Evolutionary conservation across 2,888 invertebrate species (phyloP), one percentile per base, ranked within the genome.

Genomic region (Scrobipalpa atriplicella): DNA sequence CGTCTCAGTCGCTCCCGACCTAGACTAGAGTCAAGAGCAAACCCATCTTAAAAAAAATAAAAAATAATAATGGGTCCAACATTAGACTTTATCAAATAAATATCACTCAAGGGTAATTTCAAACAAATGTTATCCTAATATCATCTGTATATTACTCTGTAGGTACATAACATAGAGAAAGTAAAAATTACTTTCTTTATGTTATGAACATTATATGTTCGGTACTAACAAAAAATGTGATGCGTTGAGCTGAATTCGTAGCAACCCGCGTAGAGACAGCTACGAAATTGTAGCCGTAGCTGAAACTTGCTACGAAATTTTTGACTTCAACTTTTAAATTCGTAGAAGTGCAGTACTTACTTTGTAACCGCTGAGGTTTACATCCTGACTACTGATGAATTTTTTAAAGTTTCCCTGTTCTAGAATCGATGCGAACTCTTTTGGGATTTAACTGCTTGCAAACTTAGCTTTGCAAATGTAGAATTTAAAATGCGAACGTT

Each of bases 391-490:
- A 1, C 13, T 43, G 13, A 11, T 54, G 11, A 54, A 19, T 18
- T 18, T 54, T 54, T 19, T 19, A 10, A 19, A 18, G 9, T 19
- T 21, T 18, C 47, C n/a, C n/a, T n/a, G 47, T n/a, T n/a, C 13
- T n/a, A 3, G n/a, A 16, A 47, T 11, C 47, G 47, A 47, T 11
- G n/a, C n/a, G 6, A 52, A 52, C 52, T 52, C 52, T 19, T 52
- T 52, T 16, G 52, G 52, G 19, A 52, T 52, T 2, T 13, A 3
- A 29, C 29, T 29, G 29, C 29, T 29, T 29, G 29, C 29, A 29
- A 29, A 29, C 29, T 29, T 29, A 41, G 19, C 39, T 75, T 72
- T 72, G 73, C 65, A 67, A 29, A 29, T 29, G 47, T 13, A n/a
- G 47, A 47, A n/a, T 47, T 47, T 47, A 47, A n/a, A 47, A 47